A percentile compares a stretch with the other conserved stretches of the same genome.
These are phyloP conservation scores for Toxotes lorentzi DNA, from an alignment of 2,797 vertebrate species.

Conservation along the genomic window DNA sequence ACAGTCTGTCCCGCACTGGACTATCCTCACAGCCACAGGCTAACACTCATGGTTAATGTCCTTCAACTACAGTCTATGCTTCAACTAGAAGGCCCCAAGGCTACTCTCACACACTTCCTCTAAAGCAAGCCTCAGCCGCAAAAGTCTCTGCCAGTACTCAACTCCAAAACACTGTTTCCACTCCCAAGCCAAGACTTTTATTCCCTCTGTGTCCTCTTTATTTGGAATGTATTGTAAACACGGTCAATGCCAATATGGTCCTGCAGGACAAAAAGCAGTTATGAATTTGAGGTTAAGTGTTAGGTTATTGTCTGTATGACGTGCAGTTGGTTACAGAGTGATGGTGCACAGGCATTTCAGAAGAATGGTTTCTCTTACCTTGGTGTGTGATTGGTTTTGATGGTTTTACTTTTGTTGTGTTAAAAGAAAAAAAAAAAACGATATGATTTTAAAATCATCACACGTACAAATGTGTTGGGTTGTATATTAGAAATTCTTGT, in stretches of 20 bases:
- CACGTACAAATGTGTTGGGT: constrained; percentile 55
- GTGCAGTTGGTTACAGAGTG: constrained; percentile 56
- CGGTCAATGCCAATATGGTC: constrained; percentile 79
- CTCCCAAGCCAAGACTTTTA: constrained; percentile 63
- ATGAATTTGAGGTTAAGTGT: constrained; percentile 73
- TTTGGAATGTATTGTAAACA: constrained; percentile 81
- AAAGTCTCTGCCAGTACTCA: constrained; percentile 65
- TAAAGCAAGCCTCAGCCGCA: constrained; percentile 53
- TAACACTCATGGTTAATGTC: constrained; percentile 82
- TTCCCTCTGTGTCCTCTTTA: constrained; percentile 81
- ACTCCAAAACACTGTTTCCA: constrained; percentile 65
- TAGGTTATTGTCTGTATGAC: constrained; percentile 64
- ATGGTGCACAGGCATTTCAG: constrained; percentile 58
- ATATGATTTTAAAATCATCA: constrained; percentile 50
- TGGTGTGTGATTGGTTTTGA: constrained; percentile 64
- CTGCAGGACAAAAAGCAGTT: constrained; percentile 76
- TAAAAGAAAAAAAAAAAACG: constrained; percentile 20
- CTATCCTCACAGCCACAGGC: constrained; percentile 68
- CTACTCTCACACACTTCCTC: constrained; percentile 76
- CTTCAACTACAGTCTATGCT: constrained; percentile 73
- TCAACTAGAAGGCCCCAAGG: constrained; percentile 71
- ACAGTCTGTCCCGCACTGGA: constrained; percentile 47
- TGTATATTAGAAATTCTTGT: constrained; percentile 65
- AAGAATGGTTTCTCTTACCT: constrained; percentile 47
- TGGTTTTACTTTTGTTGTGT: constrained; percentile 57